These are phyloP conservation scores for Actias luna DNA, from an alignment of 2,888 invertebrate genomes.

Conservation along the genomic window DNA sequence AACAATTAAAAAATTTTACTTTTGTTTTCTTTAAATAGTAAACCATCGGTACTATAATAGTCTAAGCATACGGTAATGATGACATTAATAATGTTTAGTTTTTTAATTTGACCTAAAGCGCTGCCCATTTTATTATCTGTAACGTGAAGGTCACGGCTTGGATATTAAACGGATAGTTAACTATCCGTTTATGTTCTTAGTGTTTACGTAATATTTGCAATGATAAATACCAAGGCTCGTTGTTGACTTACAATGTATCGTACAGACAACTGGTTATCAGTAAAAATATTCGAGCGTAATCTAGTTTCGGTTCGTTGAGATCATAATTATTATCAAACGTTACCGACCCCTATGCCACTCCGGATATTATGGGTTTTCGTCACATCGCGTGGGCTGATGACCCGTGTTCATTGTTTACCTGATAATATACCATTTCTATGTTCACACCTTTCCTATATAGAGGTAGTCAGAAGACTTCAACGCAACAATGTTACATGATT, in stretches of 20 bases:
- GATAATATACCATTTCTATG: background rate
- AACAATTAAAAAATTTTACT: no score
- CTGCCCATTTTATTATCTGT: background rate
- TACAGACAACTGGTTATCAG: background rate
- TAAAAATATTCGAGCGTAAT: background rate
- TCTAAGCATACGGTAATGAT: background rate
- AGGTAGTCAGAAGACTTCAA: background rate
- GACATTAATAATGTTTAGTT: background rate
- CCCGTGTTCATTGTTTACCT: slow-evolving; percentile 1
- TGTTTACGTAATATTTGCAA: background rate
- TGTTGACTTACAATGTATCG: background rate
- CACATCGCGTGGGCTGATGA: background rate
- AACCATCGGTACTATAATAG: background rate
- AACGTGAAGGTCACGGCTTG: background rate
- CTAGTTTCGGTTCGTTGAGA: background rate
- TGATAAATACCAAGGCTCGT: background rate
- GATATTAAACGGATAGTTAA: background rate
- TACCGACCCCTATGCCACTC: background rate
- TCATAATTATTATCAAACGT: background rate
- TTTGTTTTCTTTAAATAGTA: no score
- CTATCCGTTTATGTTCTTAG: background rate
- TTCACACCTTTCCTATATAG: background rate
- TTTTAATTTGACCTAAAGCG: background rate
- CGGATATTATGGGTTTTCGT: slow-evolving; percentile 2
- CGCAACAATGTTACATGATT: background rate